These are phyloP conservation scores for Dendropsophus ebraccatus DNA, from an alignment of 2,113 vertebrate species.

Conservation along the genomic window DNA sequence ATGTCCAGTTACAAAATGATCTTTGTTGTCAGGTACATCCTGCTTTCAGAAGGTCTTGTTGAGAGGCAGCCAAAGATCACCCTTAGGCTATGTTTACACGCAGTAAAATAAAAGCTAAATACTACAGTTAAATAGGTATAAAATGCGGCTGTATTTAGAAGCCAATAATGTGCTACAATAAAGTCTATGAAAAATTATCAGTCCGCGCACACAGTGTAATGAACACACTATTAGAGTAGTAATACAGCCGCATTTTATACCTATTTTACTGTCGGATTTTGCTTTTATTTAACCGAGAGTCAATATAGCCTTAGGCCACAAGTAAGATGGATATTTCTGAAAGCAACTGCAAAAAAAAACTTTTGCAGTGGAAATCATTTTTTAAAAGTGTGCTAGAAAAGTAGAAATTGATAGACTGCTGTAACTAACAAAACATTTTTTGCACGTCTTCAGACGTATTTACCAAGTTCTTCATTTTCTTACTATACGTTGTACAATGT, in stretches of 20 bases:
- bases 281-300: no score
- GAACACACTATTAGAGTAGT: no score
- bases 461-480: background rate
- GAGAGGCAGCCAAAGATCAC: background rate
- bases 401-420: background rate
- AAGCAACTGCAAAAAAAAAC: background rate
- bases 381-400: background rate
- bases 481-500: conserved; percentile 4
- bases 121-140: no score
- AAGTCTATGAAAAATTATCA: no score
- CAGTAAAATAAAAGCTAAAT: no score
- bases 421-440: background rate
- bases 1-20: background rate
- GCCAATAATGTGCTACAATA: no score
- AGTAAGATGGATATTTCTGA: background rate
- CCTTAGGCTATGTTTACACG: no score
- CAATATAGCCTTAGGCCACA: background rate
- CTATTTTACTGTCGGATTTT: no score
- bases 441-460: background rate
- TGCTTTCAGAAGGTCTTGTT: background rate
- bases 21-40: background rate
- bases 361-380: background rate
- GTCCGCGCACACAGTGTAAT: no score
- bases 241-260: no score
- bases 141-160: no score